Evolutionary conservation across 2,113 vertebrate genomes (phyloP).

Genomic region (Sterna hirundo): DNA sequence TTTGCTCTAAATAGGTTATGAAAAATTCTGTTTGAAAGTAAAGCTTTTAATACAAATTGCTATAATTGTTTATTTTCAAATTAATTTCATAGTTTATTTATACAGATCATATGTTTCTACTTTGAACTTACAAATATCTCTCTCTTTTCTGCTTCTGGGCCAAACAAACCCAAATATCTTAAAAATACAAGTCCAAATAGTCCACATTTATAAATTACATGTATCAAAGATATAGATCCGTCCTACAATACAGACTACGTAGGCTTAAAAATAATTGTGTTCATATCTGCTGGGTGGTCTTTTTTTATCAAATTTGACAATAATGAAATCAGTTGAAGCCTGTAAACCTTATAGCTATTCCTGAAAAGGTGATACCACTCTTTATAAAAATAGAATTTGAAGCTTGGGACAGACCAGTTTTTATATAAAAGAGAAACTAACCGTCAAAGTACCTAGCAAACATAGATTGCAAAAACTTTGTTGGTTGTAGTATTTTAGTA

Average conservation of each 20-base stretch:
- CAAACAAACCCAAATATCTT: not conserved
- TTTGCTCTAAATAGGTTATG: not conserved
- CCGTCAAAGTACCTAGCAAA: not conserved
- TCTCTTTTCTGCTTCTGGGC: not conserved
- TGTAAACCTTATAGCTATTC: not conserved
- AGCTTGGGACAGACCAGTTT: not conserved
- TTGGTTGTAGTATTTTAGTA: not conserved
- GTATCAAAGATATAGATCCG: not conserved
- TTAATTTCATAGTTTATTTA: not conserved
- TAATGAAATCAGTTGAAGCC: not conserved
- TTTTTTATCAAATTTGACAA: not conserved
- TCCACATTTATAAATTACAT: not conserved
- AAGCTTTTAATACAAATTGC: not conserved
- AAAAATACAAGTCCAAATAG: not conserved
- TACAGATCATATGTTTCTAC: not conserved
- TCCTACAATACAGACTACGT: not conserved
- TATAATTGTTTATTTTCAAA: not conserved
- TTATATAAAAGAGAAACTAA: not conserved
- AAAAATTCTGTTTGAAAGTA: not conserved
- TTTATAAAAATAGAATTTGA: not conserved
- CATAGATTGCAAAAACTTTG: not conserved
- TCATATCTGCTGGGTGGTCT: not conserved
- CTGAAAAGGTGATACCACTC: not conserved
- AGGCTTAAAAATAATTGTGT: not conserved
- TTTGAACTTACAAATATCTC: not conserved